These are phyloP conservation scores for Sarcophaga peregrina DNA, from an alignment of 1,140 invertebrate genomes.

Conservation along the genomic window DNA sequence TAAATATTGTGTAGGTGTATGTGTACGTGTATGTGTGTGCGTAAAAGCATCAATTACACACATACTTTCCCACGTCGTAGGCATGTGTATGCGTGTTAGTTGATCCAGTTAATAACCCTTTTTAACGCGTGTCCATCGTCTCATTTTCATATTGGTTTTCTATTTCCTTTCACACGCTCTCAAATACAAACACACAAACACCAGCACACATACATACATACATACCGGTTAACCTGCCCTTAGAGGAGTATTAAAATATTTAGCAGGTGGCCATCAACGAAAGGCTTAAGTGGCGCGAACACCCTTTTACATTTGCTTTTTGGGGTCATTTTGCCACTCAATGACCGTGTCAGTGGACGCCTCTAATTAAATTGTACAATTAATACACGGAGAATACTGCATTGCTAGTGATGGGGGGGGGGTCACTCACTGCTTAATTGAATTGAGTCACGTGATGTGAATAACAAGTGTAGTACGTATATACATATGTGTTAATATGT, in stretches of 20 bases:
- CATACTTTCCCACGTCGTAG: neutral
- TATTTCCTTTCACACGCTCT: conserved; percentile 17
- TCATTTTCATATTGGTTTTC: conserved; percentile 29
- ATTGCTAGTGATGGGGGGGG: neutral
- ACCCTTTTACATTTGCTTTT: conserved; percentile 54
- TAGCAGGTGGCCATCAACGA: conserved; percentile 31
- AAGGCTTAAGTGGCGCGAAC: conserved; percentile 64
- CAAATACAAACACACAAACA: too few species aligned
- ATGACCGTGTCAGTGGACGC: neutral
- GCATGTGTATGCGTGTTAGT: neutral
- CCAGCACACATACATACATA: neutral
- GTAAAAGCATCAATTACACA: neutral
- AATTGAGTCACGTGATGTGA: conserved; percentile 66
- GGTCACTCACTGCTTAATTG: conserved; percentile 62
- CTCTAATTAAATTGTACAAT: conserved; percentile 48
- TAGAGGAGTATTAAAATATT: conserved; percentile 13
- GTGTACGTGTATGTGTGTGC: neutral
- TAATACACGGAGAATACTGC: neutral
- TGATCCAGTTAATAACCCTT: conserved; percentile 67
- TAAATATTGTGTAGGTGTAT: neutral
- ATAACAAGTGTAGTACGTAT: conserved; percentile 49
- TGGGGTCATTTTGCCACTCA: conserved; percentile 27
- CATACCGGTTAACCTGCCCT: neutral
- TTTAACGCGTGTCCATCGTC: conserved; percentile 59
- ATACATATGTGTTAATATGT: conserved; percentile 16